These are phyloP conservation scores for Drosophila nigromelanica DNA, from an alignment of 1,140 invertebrate genomes.

Conservation along the genomic window DNA sequence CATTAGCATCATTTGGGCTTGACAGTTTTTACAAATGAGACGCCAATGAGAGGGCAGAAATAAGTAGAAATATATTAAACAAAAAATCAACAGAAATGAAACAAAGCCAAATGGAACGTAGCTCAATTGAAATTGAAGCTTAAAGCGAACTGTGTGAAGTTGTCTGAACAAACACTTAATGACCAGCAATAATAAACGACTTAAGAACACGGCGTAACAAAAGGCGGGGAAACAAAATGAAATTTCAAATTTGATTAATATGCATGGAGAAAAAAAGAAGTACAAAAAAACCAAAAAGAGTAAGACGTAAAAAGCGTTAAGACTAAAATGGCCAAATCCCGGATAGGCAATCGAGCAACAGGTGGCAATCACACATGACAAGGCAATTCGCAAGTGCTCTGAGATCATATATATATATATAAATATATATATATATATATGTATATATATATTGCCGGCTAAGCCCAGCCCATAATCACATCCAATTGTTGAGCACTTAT, in stretches of 20 bases:
- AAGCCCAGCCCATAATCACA: constrained; percentile 8
- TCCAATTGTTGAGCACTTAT: constrained; percentile 9
- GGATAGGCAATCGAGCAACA: constrained; percentile 21
- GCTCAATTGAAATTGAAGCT: constrained; percentile 35
- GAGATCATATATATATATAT: constrained; percentile 7
- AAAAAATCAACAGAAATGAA: neutral
- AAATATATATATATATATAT: neutral
- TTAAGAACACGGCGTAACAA: constrained; percentile 27
- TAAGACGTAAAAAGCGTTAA: constrained; percentile 29
- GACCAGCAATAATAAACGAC: constrained; percentile 33
- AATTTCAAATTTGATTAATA: constrained; percentile 15
- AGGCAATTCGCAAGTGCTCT: constrained; percentile 7
- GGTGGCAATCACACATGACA: constrained; percentile 14
- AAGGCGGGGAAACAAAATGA: constrained; percentile 1
- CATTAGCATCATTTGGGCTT: constrained; percentile 38
- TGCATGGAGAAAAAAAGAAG: constrained; percentile 2
- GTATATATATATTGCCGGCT: neutral
- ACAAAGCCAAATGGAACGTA: constrained; percentile 8
- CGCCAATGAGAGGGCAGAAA: constrained; percentile 35
- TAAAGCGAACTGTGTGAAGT: constrained; percentile 3
- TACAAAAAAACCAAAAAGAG: neutral
- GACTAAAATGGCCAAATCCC: constrained; percentile 26
- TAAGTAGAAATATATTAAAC: neutral
- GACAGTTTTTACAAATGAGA: constrained; percentile 43
- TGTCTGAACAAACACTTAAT: constrained; percentile 24